These are phyloP conservation scores for Chloropsis hardwickii DNA, from an alignment of 2,113 vertebrate genomes.

Conservation along the genomic window DNA sequence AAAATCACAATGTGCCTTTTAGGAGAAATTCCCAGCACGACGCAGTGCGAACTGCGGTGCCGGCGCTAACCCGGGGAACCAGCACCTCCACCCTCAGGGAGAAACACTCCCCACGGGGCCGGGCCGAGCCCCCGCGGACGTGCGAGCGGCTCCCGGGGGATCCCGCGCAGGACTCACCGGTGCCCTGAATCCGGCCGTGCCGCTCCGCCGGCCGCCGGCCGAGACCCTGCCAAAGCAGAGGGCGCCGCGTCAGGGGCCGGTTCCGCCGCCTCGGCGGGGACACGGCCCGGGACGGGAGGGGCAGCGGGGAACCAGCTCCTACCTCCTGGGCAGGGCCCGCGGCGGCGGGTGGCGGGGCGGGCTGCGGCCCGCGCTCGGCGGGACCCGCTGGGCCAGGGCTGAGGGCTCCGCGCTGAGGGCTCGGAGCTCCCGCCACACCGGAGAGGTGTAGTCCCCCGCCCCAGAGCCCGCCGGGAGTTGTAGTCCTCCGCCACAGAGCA, in stretches of 20 bases:
- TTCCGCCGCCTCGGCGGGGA: not conserved
- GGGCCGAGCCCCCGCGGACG: not conserved
- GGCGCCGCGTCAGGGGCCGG: not conserved
- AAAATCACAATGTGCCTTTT: not conserved
- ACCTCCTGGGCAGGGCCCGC: not conserved
- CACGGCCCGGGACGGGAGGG: not conserved
- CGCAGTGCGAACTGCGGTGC: rapidly evolving
- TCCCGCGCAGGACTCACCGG: slow-evolving; percentile 32
- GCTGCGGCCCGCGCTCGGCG: not conserved
- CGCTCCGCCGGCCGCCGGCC: not conserved
- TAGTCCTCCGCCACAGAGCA: rapidly evolving
- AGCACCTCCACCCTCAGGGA: not conserved
- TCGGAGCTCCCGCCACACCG: not conserved
- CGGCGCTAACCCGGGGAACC: not conserved
- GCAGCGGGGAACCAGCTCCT: not conserved
- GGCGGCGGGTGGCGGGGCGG: not conserved
- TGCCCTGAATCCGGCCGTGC: not conserved
- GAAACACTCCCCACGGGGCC: rapidly evolving
- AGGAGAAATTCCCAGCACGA: not conserved
- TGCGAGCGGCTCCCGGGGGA: not conserved
- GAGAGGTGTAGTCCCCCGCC: not conserved
- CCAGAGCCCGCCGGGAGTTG: not conserved
- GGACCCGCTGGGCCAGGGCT: not conserved
- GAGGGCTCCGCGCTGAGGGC: no score
- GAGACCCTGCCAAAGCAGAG: slow-evolving; percentile 13